These are phyloP conservation scores for Drosophila kambysellisi DNA, from an alignment of 2,888 invertebrate species.

Conservation along the genomic window DNA sequence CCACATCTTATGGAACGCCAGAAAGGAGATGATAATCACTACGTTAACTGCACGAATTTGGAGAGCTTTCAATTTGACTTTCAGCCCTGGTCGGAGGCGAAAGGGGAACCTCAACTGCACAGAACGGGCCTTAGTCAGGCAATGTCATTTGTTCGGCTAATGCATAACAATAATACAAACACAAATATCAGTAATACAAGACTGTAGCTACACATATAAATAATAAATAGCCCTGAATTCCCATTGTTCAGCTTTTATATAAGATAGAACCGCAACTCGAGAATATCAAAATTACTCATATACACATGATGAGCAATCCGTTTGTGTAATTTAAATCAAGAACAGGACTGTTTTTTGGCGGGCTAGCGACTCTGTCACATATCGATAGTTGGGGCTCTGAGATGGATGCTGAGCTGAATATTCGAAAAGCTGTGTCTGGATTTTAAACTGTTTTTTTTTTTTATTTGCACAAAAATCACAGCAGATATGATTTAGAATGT, in stretches of 20 bases:
- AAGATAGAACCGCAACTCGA: not conserved
- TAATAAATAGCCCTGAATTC: not conserved
- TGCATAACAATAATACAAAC: slow-evolving; percentile 6
- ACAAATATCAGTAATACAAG: not conserved
- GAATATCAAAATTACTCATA: not conserved
- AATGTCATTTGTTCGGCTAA: slow-evolving; percentile 62
- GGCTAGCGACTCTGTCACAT: not conserved
- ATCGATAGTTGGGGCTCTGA: not conserved
- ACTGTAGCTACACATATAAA: slow-evolving; percentile 5
- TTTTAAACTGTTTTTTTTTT: not conserved
- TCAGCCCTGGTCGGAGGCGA: slow-evolving; percentile 86
- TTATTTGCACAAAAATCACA: not conserved
- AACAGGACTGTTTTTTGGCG: not conserved
- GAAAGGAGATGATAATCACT: slow-evolving; percentile 86
- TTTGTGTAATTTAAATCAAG: not conserved
- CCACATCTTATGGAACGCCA: slow-evolving; percentile 89
- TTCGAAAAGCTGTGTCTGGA: not conserved
- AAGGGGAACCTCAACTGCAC: slow-evolving; percentile 53
- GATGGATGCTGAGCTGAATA: not conserved
- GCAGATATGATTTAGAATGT: not conserved
- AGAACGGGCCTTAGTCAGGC: slow-evolving; percentile 53
- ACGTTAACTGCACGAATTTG: slow-evolving; percentile 88
- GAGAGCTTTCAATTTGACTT: slow-evolving; percentile 87
- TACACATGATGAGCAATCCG: not conserved
- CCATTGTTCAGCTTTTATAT: not conserved